Evolutionary conservation across 2,888 invertebrate species (phyloP).

Genomic region (Sepiola atlantica): DNA sequence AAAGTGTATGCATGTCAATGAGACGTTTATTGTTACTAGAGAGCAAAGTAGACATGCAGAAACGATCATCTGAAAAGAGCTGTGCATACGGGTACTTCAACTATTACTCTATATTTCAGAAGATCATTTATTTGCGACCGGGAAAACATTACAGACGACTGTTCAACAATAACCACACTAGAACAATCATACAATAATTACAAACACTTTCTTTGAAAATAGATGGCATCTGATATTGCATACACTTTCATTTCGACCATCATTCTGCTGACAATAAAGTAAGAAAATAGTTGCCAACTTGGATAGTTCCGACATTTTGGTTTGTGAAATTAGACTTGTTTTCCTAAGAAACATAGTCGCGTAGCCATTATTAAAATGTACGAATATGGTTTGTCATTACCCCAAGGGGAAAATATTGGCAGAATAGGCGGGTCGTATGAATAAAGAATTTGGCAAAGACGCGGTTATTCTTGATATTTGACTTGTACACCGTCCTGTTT

Average conservation of each 20-base stretch:
- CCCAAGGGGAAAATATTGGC: constrained; percentile 18
- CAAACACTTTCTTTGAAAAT: neutral
- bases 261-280: neutral
- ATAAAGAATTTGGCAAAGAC: neutral
- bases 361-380: constrained; percentile 5
- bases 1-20: too few species aligned
- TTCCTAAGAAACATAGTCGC: neutral
- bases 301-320: neutral
- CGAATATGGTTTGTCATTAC: neutral
- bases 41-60: too few species aligned
- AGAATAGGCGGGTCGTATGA: neutral
- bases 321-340: constrained; percentile 1
- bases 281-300: neutral
- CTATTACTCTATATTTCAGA: too few species aligned
- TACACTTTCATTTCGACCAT: neutral
- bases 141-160: neutral
- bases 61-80: too few species aligned
- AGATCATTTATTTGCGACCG: neutral
- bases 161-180: neutral
- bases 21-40: too few species aligned
- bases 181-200: neutral
- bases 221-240: neutral
- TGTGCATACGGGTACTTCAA: too few species aligned
- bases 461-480: neutral
- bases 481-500: neutral